Evolutionary conservation across 2,113 vertebrate genomes (phyloP), one percentile per base, ranked within the genome.

Genomic region (Caloenas nicobarica): DNA sequence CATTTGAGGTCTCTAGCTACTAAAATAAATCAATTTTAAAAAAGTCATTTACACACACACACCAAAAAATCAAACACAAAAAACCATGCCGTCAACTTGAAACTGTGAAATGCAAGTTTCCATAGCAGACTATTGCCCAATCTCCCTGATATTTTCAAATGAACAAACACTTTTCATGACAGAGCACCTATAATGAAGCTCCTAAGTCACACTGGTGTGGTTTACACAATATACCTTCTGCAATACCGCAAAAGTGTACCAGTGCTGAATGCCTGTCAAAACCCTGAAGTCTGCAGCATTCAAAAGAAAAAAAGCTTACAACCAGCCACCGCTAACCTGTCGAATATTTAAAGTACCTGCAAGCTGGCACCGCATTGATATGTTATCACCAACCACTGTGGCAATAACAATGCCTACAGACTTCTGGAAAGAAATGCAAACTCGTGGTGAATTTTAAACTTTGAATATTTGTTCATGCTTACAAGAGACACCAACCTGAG

Each of bases 281-380:
- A 73, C 13, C 83, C 66, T 71, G 33, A 77, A 76, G 44, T 68
- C 5, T 61, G 34, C 70, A 91, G 42, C 44, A 26, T 58, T 79
- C 36, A 21, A 19, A 85, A 86, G 50, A 36, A 70, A 72, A 66
- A 94, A 82, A 5, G 40, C 38, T 81, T 68, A 21, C 80, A 34
- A 57, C 31, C 79, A 79, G 57, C 42, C n/a, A 34, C 40, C 0
- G 0, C 15, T 36, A 44, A 56, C 0, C 3, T 0, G 11, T 36
- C 36, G 31, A 66, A 28, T 64, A 69, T 62, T 60, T 60, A 42
- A 81, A 60, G 46, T 42, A 61, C 1, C 1, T 33, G 56, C 53
- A 50, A 46, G 64, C 44, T 54, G 19, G 12, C n/a, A 21, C 23
- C 57, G 53, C 51, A 16, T 28, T 31, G 71, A 89, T 33, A 51